Percentiles rank a stretch among this genome's conserved stretches.
phyloP scores from a whole-genome alignment of 2,888 invertebrate genomes.

The Mamestra brassicae region DNA sequence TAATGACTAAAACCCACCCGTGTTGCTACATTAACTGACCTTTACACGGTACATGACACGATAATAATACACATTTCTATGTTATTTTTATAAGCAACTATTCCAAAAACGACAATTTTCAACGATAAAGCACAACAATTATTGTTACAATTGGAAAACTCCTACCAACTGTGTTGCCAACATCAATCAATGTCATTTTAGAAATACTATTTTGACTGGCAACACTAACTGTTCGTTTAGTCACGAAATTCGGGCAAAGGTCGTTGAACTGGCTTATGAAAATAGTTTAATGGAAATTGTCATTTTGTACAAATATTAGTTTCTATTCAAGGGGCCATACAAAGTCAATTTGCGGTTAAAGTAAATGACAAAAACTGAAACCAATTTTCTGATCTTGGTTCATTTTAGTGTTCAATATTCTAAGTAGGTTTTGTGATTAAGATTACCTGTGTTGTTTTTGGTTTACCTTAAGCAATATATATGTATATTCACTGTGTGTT shows the following conservation, averaged over 20 bases:
- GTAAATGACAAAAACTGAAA: neutral
- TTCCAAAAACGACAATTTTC: neutral
- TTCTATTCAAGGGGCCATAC: neutral
- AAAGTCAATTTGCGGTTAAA: neutral
- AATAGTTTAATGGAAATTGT: constrained; percentile 16
- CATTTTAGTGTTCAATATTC: neutral
- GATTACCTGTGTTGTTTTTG: too few species aligned
- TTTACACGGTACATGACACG: neutral
- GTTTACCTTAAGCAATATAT: too few species aligned
- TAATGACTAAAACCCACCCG: too few species aligned
- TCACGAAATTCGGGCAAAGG: constrained; percentile 25
- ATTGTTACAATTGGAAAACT: constrained; percentile 27
- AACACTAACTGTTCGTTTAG: constrained; percentile 36
- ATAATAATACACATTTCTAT: neutral
- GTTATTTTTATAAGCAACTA: neutral
- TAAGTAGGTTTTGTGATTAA: too few species aligned
- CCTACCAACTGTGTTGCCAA: constrained; percentile 32
- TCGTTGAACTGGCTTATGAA: constrained; percentile 7
- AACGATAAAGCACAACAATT: constrained; percentile 7
- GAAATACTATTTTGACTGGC: constrained; percentile 55
- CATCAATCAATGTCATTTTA: constrained; percentile 61
- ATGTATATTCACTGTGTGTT: too few species aligned
- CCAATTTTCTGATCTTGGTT: neutral
- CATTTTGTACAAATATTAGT: neutral
- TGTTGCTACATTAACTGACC: too few species aligned